Percentiles rank a stretch among this genome's conserved stretches.
Evolutionary conservation across 2,113 vertebrate genomes (phyloP).

Genomic region (Coregonus clupeaformis): DNA sequence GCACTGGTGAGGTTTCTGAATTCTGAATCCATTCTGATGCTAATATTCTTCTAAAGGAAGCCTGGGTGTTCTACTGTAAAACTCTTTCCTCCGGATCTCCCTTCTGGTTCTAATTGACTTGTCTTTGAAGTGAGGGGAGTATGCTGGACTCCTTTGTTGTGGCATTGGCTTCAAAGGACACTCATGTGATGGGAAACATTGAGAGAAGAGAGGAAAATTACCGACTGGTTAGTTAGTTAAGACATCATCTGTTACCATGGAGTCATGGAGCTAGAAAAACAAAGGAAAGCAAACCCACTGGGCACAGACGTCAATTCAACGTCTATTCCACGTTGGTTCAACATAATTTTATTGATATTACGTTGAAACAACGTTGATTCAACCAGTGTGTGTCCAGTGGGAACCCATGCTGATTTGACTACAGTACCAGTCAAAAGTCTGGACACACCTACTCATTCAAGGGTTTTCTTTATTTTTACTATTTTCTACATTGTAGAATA

Average conservation of each 20-base stretch:
- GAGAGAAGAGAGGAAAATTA: slow-evolving; percentile 22
- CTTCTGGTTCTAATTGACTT: neutral
- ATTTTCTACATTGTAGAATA: no score
- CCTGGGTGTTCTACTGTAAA: neutral
- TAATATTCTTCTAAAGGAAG: neutral
- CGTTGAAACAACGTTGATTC: neutral
- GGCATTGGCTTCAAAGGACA: slow-evolving; percentile 29
- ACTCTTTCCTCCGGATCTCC: no score
- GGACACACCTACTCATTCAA: no score
- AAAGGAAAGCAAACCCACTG: neutral
- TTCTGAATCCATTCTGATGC: slow-evolving; percentile 3
- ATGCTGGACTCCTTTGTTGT: neutral
- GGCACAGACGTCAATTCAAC: no score
- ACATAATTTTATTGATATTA: neutral
- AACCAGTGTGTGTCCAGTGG: no score
- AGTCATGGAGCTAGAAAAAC: neutral
- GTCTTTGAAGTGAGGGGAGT: neutral
- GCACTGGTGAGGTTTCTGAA: neutral
- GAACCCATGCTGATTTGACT: no score
- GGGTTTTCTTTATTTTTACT: no score
- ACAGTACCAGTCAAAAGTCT: no score
- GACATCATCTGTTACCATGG: neutral
- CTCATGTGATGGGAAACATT: slow-evolving; percentile 20
- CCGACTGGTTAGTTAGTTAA: neutral
- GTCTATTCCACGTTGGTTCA: no score